Percentiles rank a stretch among this genome's conserved stretches.
Conservation (phyloP, 2,113 vertebrate species). For the Prochilodus magdalenae region DNA sequence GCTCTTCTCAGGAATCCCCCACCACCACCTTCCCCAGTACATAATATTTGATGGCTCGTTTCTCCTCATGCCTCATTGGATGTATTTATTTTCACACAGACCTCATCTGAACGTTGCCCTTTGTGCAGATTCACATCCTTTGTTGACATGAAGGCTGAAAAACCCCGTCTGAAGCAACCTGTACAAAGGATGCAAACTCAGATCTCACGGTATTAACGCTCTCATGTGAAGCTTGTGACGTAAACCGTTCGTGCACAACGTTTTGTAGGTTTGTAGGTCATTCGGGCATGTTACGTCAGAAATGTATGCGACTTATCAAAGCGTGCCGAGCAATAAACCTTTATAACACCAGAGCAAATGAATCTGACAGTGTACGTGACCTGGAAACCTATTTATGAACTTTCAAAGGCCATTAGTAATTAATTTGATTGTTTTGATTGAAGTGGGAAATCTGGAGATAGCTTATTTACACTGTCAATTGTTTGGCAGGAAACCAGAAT, state of each 20-base stretch:
- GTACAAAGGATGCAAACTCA: background rate
- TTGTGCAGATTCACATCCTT: background rate
- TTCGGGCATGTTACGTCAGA: background rate
- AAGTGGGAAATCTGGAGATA: background rate
- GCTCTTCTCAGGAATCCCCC: background rate
- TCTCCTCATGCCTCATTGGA: background rate
- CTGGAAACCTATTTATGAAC: background rate
- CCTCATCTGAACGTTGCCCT: background rate
- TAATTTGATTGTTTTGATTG: background rate
- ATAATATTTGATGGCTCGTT: background rate
- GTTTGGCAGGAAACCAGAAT: background rate
- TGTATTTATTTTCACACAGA: slow-evolving; percentile 2
- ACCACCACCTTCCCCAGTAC: background rate
- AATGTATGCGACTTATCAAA: background rate
- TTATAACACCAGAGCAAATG: background rate
- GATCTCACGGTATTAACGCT: background rate
- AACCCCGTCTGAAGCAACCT: background rate
- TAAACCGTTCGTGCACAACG: background rate
- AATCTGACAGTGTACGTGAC: background rate
- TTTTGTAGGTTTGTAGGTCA: background rate
- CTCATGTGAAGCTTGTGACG: background rate
- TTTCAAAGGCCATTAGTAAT: background rate
- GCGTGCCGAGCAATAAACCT: background rate
- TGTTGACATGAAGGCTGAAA: background rate
- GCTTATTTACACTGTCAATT: background rate